A percentile compares a stretch with the other conserved stretches of the same genome.
These are phyloP conservation scores for Cosmorhoe ocellata DNA, from an alignment of 2,888 invertebrate species.

Conservation along the genomic window DNA sequence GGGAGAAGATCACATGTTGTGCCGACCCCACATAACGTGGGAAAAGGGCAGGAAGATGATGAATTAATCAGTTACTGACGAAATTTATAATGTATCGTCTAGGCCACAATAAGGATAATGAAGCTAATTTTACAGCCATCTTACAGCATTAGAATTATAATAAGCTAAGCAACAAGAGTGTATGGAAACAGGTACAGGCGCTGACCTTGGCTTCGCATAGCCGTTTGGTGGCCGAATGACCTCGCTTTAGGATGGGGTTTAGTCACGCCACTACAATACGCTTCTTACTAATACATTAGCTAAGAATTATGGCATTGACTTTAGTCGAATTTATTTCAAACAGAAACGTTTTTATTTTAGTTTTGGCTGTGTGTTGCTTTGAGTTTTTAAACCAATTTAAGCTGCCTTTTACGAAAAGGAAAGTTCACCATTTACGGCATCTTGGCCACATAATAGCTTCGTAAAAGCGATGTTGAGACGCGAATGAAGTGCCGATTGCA, in stretches of 20 bases:
- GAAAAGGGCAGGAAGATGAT: no score
- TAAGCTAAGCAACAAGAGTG: conserved; percentile 41
- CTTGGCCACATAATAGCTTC: conserved; percentile 32
- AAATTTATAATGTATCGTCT: neutral
- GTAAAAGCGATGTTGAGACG: conserved; percentile 8
- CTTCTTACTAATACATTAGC: conserved; percentile 33
- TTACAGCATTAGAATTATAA: conserved; percentile 46
- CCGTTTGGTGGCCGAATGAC: conserved; percentile 68
- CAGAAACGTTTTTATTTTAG: no score
- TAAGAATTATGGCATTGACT: conserved; percentile 28
- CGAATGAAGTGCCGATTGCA: conserved; percentile 14
- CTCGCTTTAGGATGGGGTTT: conserved; percentile 68
- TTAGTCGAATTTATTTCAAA: neutral
- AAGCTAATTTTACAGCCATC: conserved; percentile 40
- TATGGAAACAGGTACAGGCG: conserved; percentile 43
- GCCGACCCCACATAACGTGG: no score
- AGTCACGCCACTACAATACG: conserved; percentile 62
- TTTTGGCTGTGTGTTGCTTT: neutral
- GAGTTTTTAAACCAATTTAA: conserved; percentile 3
- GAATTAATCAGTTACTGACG: no score
- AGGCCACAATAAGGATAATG: conserved; percentile 33
- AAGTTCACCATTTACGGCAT: conserved; percentile 52
- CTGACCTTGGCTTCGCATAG: conserved; percentile 62
- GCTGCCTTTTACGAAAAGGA: conserved; percentile 32
- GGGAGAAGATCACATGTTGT: no score